These are phyloP conservation scores for Onthophagus sagittarius DNA, from an alignment of 2,888 invertebrate genomes.

Conservation along the genomic window DNA sequence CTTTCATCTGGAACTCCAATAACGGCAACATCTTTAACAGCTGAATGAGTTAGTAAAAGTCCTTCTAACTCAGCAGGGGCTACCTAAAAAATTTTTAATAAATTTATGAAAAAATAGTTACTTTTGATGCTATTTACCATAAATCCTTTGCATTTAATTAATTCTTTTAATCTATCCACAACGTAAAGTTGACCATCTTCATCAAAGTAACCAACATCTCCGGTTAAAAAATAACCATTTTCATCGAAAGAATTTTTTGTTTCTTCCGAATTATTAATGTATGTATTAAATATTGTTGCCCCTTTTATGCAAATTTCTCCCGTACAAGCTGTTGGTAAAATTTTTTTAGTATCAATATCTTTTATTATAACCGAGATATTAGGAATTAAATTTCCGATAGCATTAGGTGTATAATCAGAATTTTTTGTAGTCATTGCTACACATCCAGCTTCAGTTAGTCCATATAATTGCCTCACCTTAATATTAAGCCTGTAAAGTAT, in stretches of 20 bases:
- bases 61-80: slow-evolving; percentile 84
- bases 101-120: neutral
- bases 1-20: slow-evolving; percentile 71
- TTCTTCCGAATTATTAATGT: slow-evolving; percentile 63
- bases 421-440: neutral
- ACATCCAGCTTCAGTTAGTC: slow-evolving; percentile 18
- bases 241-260: slow-evolving; percentile 60
- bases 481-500: slow-evolving; percentile 16
- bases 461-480: slow-evolving; percentile 18
- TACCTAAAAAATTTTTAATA: slow-evolving; percentile 37
- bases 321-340: slow-evolving; percentile 56
- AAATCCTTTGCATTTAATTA: slow-evolving; percentile 83
- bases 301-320: slow-evolving; percentile 83
- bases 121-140: slow-evolving; percentile 52
- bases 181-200: slow-evolving; percentile 69
- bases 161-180: slow-evolving; percentile 78
- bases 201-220: slow-evolving; percentile 79
- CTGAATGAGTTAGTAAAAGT: slow-evolving; percentile 65
- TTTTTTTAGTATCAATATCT: slow-evolving; percentile 57
- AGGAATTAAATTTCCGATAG: slow-evolving; percentile 56
- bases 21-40: slow-evolving; percentile 75
- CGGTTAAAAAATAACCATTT: slow-evolving; percentile 72
- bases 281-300: slow-evolving; percentile 63
- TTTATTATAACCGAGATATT: slow-evolving; percentile 58
- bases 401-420: slow-evolving; percentile 2